These are phyloP conservation scores for Amniataba percoides DNA, from an alignment of 2,797 vertebrate species.

Conservation along the genomic window DNA sequence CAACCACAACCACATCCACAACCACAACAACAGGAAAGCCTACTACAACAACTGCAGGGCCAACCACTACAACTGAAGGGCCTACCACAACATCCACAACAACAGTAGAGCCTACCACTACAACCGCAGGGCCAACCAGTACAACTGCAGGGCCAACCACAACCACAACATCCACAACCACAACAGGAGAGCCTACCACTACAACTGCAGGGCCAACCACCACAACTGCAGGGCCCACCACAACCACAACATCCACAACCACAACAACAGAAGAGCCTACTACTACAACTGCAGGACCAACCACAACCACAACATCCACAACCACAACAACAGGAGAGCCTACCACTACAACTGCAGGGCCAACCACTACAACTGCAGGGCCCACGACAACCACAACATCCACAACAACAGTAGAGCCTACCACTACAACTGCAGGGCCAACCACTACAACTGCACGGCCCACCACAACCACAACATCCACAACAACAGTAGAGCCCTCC, in stretches of 20 bases:
- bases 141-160: neutral
- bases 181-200: neutral
- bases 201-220: neutral
- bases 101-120: no score
- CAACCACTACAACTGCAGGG: neutral
- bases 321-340: neutral
- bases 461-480: neutral
- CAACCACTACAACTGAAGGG: slow-evolving; percentile 40
- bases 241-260: no score
- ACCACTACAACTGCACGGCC: neutral
- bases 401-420: no score
- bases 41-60: no score
- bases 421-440: neutral
- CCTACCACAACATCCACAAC: neutral
- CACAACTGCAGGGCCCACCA: neutral
- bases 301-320: neutral
- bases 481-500: neutral
- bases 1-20: neutral
- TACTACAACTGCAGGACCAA: no score
- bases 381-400: neutral
- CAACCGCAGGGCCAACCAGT: no score
- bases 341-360: neutral
- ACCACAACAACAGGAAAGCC: no score
- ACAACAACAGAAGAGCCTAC: no score
- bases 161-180: neutral